These are phyloP conservation scores for Chrosomus eos DNA, from an alignment of 2,797 vertebrate species.

Conservation along the genomic window DNA sequence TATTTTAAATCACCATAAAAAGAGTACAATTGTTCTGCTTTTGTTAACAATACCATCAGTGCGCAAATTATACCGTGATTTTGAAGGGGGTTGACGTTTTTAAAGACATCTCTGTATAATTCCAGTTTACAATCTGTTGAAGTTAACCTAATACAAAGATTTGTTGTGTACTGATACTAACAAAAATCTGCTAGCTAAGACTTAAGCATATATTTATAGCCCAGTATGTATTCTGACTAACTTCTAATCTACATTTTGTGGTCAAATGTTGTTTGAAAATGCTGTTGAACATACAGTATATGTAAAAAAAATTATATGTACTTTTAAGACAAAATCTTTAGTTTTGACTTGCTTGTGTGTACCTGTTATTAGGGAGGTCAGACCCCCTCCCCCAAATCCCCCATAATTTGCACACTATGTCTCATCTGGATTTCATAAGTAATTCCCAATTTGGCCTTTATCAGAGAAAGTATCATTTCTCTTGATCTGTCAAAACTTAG, in stretches of 20 bases:
- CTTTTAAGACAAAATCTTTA: neutral
- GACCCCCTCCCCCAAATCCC: neutral
- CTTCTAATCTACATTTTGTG: neutral
- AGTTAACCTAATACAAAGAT: neutral
- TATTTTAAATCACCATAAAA: neutral
- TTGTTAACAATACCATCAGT: neutral
- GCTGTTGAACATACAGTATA: neutral
- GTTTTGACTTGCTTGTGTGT: neutral
- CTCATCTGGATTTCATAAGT: neutral
- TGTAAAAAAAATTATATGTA: neutral
- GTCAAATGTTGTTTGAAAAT: conserved; percentile 22
- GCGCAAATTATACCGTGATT: neutral
- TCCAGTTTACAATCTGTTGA: neutral
- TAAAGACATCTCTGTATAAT: neutral
- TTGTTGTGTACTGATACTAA: neutral
- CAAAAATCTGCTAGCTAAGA: neutral
- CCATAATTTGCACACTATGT: neutral
- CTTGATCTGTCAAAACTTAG: neutral
- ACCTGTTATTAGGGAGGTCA: neutral
- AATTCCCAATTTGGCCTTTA: neutral
- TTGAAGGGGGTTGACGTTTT: neutral
- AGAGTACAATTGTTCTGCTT: neutral
- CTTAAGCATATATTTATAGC: neutral
- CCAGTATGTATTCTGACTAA: neutral
- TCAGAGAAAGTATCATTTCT: neutral